These are phyloP conservation scores for Pomacea canaliculata DNA, from an alignment of 2,888 invertebrate species.

Conservation along the genomic window DNA sequence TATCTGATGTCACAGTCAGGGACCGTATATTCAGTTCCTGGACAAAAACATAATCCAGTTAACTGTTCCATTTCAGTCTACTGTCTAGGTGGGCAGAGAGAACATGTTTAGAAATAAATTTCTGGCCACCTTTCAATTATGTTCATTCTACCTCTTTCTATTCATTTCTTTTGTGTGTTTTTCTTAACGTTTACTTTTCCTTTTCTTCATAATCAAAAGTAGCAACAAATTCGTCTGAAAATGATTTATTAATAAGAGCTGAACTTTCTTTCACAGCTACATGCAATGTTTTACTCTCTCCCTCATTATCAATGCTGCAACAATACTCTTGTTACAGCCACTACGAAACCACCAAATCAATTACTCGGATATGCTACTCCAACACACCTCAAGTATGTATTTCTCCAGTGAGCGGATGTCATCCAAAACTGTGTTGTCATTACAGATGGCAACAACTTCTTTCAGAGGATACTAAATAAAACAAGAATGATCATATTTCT, in stretches of 20 bases:
- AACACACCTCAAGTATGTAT: conserved; percentile 81
- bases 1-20: conserved; percentile 88
- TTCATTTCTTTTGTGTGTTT: neutral
- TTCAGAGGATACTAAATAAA: conserved; percentile 85
- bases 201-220: neutral
- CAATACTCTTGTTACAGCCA: too few relatives aligned
- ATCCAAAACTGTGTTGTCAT: conserved; percentile 81
- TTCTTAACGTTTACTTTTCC: neutral
- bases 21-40: conserved; percentile 90
- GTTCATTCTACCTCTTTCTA: too few relatives aligned
- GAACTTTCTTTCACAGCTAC: too few relatives aligned
- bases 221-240: neutral
- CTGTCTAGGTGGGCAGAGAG: too few relatives aligned
- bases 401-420: conserved; percentile 84
- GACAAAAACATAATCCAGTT: neutral
- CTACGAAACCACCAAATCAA: too few relatives aligned
- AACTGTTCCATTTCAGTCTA: neutral
- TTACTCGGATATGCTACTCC: neutral
- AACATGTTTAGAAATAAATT: too few relatives aligned
- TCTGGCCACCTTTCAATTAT: too few relatives aligned
- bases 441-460: conserved; percentile 93
- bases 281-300: too few relatives aligned
- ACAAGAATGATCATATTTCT: neutral
- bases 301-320: too few relatives aligned
- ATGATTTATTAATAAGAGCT: too few relatives aligned